These are phyloP conservation scores for Hylia prasina DNA, from an alignment of 2,113 vertebrate genomes.

Conservation along the genomic window DNA sequence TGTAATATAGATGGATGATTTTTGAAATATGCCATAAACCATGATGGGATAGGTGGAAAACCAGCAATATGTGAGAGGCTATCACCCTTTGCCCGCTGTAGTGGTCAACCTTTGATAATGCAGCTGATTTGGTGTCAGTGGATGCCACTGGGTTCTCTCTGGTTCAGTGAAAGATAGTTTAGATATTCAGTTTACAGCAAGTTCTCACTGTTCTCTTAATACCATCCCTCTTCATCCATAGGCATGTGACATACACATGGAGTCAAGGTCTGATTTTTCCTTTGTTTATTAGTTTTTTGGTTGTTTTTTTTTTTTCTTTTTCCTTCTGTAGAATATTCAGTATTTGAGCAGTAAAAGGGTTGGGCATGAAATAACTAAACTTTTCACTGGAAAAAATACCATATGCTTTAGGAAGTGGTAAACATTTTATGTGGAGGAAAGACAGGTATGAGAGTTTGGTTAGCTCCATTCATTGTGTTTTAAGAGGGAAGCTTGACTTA, in stretches of 20 bases:
- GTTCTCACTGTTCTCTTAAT: not conserved
- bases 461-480: not conserved
- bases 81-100: rapidly evolving
- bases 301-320: not conserved
- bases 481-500: not conserved
- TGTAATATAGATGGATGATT: not conserved
- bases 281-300: rapidly evolving
- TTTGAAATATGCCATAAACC: not conserved
- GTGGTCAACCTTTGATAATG: not conserved
- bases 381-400: not conserved
- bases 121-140: not conserved
- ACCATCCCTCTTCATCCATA: not conserved
- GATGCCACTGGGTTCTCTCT: not conserved
- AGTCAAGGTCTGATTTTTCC: not conserved
- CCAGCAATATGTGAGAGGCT: not conserved
- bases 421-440: not conserved
- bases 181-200: not conserved
- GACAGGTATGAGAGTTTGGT: not conserved
- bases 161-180: not conserved
- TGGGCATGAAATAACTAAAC: not conserved
- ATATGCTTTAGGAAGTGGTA: not conserved
- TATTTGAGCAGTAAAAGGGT: not conserved
- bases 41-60: not conserved
- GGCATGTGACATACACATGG: not conserved
- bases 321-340: no score